These are phyloP conservation scores for Macheiramphus alcinus DNA, from an alignment of 2,113 vertebrate genomes.

Conservation along the genomic window DNA sequence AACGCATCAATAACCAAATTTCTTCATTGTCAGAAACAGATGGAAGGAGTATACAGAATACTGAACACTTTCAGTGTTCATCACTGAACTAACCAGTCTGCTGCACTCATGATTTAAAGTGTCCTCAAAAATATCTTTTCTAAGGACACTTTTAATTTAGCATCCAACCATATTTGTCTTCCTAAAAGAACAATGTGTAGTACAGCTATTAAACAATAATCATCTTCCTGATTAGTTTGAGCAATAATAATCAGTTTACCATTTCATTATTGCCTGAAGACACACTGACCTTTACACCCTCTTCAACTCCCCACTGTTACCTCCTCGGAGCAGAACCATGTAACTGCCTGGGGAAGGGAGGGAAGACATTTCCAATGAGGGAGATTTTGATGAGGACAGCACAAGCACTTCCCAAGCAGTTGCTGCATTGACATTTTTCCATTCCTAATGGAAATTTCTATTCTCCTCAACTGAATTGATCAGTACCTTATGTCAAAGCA, in stretches of 20 bases:
- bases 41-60: background rate
- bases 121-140: background rate
- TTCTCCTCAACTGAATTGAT: background rate
- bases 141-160: background rate
- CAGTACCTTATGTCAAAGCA: background rate
- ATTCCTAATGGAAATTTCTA: background rate
- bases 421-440: background rate
- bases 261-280: background rate
- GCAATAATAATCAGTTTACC: background rate
- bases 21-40: background rate
- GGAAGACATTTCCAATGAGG: background rate
- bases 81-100: background rate
- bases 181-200: background rate
- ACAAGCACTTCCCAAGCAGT: background rate
- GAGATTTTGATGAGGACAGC: background rate
- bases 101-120: background rate
- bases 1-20: background rate
- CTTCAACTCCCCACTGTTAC: background rate
- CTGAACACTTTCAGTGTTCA: background rate
- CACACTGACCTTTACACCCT: background rate
- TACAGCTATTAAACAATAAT: background rate
- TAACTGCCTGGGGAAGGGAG: background rate
- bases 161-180: background rate
- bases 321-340: background rate
- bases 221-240: background rate